Evolutionary conservation across 2,797 vertebrate species (phyloP).

Genomic region (Botia almorhae): DNA sequence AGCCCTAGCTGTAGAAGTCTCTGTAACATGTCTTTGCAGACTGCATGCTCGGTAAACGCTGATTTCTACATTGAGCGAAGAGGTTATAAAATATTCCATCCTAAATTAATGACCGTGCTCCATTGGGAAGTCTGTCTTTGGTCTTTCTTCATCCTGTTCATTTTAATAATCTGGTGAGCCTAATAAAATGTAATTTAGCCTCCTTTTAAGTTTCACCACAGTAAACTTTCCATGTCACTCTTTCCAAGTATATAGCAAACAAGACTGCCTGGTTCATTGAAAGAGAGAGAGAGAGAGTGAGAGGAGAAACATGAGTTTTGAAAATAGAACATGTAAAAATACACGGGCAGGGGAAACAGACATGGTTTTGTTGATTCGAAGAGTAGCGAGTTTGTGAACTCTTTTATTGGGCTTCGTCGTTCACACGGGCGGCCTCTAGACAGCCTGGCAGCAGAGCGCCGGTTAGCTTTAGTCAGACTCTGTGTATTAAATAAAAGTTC

Average conservation of each 20-base stretch:
- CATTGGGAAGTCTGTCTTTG: constrained; percentile 52
- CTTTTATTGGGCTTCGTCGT: constrained; percentile 65
- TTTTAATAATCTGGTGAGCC: constrained; percentile 75
- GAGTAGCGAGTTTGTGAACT: constrained; percentile 71
- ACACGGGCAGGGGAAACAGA: constrained; percentile 72
- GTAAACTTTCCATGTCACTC: constrained; percentile 73
- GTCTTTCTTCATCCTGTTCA: constrained; percentile 61
- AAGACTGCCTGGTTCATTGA: constrained; percentile 66
- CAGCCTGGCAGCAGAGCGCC: constrained; percentile 47
- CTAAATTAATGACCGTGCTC: constrained; percentile 40
- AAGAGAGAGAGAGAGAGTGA: constrained; percentile 50
- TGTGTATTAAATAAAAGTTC: constrained; percentile 44
- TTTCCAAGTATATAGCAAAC: constrained; percentile 69
- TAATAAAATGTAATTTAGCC: constrained; percentile 74
- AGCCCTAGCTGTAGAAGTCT: no score
- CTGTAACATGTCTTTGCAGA: no score
- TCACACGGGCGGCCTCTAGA: constrained; percentile 59
- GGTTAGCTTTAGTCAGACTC: constrained; percentile 35
- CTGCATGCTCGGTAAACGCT: constrained; percentile 6
- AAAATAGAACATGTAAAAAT: constrained; percentile 79
- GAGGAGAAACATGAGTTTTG: constrained; percentile 64
- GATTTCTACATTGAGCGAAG: constrained; percentile 30
- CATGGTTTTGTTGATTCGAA: constrained; percentile 75
- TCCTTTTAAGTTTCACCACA: constrained; percentile 71
- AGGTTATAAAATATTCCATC: constrained; percentile 8